Conservation (phyloP, 2,888 invertebrate genomes). For the Minunthozetes semirufus region DNA sequence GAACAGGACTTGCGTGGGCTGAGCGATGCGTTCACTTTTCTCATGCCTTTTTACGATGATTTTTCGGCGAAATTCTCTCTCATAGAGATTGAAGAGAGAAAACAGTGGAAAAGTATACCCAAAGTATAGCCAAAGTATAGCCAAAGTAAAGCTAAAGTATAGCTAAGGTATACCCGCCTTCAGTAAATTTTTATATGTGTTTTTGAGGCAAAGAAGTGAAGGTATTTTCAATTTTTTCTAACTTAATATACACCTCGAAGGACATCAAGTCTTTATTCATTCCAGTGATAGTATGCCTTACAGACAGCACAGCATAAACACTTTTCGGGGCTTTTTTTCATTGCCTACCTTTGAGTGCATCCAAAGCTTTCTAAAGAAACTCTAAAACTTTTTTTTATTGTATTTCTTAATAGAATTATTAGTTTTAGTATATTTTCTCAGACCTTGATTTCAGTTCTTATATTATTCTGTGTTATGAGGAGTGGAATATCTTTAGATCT, state of each 20-base stretch:
- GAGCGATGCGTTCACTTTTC: not conserved
- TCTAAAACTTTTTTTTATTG: not conserved
- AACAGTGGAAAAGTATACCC: too few relatives aligned
- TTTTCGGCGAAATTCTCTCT: not conserved
- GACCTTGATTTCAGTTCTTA: not conserved
- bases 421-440: constrained; percentile 3
- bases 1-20: constrained; percentile 28
- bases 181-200: not conserved
- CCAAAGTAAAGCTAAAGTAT: not conserved
- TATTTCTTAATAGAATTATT: not conserved
- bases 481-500: too few relatives aligned
- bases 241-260: constrained; percentile 28
- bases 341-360: not conserved
- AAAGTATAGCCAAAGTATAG: not conserved
- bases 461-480: not conserved
- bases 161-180: constrained; percentile 6
- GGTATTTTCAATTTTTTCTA: constrained; percentile 20
- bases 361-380: not conserved
- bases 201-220: not conserved
- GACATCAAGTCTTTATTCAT: constrained; percentile 7
- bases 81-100: not conserved
- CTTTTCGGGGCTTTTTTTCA: not conserved
- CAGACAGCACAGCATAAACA: not conserved
- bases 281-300: not conserved
- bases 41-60: not conserved